phyloP scores from a whole-genome alignment of 2,888 invertebrate species.

The Rhagium mordax region DNA sequence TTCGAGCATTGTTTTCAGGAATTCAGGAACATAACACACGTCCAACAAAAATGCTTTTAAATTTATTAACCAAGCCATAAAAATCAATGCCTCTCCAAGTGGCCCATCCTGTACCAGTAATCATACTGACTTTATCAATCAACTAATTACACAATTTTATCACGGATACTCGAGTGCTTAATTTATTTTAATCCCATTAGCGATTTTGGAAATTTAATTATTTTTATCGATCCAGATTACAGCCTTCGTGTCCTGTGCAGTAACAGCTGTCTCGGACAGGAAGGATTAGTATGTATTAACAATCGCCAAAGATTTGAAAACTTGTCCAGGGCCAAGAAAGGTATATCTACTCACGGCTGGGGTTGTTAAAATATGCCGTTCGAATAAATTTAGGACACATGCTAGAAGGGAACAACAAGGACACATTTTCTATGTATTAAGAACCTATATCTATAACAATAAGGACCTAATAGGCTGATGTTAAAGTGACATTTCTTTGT shows the following conservation, averaged over 20 bases:
- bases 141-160: conserved; percentile 14
- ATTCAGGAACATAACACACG: no score
- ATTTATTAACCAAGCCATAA: no score
- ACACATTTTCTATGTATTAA: neutral
- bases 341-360: neutral
- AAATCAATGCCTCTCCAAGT: no score
- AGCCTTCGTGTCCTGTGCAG: neutral
- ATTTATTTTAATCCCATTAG: conserved; percentile 13
- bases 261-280: neutral
- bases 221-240: conserved; percentile 1
- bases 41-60: no score
- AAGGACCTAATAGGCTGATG: no score
- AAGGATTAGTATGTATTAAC: no score
- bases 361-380: neutral
- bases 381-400: conserved; percentile 3
- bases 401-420: neutral
- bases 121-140: conserved; percentile 11
- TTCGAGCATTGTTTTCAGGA: no score
- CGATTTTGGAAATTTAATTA: conserved; percentile 20
- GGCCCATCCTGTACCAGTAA: no score
- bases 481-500: no score
- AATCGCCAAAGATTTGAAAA: conserved; percentile 9
- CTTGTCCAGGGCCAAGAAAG: neutral
- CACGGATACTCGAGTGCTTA: neutral
- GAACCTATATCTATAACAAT: neutral